Evolutionary conservation across 1,140 invertebrate species (phyloP).

Genomic region (Paraescarpia echinospica): DNA sequence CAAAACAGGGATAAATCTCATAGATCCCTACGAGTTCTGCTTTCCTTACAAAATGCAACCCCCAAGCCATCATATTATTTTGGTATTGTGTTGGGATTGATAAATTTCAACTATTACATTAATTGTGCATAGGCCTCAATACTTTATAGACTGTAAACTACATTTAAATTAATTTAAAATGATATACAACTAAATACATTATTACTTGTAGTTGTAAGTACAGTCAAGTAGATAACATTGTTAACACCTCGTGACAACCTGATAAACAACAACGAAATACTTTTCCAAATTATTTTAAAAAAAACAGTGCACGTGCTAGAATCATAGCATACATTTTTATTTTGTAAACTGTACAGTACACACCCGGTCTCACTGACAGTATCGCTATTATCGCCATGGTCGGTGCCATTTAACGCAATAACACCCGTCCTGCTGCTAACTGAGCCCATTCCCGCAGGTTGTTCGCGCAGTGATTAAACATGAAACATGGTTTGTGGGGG

Average conservation of each 20-base stretch:
- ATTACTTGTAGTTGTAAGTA: no score
- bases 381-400: background rate
- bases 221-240: background rate
- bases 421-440: background rate
- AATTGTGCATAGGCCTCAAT: no score
- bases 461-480: background rate
- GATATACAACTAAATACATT: no score
- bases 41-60: no score
- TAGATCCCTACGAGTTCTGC: no score
- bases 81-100: background rate
- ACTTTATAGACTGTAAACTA: no score
- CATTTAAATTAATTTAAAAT: no score
- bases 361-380: background rate
- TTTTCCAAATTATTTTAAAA: background rate
- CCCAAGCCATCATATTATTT: no score
- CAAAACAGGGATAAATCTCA: no score
- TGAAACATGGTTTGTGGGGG: background rate
- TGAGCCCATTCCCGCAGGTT: background rate
- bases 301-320: background rate
- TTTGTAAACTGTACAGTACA: background rate
- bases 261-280: no score
- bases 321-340: background rate
- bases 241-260: background rate
- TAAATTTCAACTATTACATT: background rate
- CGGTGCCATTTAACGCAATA: background rate